A percentile compares a stretch with the other conserved stretches of the same genome.
Evolutionary conservation across 2,113 vertebrate genomes (phyloP).

Genomic region (Entomyzon cyanotis): DNA sequence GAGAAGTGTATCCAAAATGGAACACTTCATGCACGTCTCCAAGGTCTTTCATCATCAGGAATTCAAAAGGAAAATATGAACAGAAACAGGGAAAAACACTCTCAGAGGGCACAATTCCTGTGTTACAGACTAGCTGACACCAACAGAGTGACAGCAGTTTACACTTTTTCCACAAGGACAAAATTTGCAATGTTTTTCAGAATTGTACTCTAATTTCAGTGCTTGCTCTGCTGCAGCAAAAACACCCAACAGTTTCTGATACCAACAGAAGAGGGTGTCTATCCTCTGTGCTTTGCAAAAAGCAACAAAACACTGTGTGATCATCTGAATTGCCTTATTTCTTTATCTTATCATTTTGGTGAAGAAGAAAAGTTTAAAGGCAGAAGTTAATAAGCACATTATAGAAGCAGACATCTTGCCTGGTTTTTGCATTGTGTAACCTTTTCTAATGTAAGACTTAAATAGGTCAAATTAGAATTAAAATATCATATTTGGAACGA

Average conservation of each 20-base stretch:
- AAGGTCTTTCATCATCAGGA: neutral
- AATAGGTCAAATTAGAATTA: conserved; percentile 43
- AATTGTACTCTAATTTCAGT: neutral
- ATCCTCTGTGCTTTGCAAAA: neutral
- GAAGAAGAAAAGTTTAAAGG: neutral
- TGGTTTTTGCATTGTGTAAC: neutral
- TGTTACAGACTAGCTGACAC: neutral
- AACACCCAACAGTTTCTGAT: conserved; percentile 18
- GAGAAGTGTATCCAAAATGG: neutral
- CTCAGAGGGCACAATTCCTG: neutral
- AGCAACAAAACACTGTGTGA: neutral
- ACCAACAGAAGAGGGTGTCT: conserved; percentile 38
- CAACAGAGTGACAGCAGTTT: neutral
- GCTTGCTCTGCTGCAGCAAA: neutral
- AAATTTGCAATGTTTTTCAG: neutral
- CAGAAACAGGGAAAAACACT: neutral
- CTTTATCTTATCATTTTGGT: neutral
- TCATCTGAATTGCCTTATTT: neutral
- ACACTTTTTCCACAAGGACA: neutral
- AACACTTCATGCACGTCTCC: neutral
- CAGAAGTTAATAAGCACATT: neutral
- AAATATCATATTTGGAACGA: conserved; percentile 27
- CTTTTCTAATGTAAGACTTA: neutral
- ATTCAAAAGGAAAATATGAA: neutral
- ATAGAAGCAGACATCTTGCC: neutral